Evolutionary conservation across 1,140 invertebrate species (phyloP), one percentile per base, ranked within the genome.

Genomic region (Heterodera schachtii): DNA sequence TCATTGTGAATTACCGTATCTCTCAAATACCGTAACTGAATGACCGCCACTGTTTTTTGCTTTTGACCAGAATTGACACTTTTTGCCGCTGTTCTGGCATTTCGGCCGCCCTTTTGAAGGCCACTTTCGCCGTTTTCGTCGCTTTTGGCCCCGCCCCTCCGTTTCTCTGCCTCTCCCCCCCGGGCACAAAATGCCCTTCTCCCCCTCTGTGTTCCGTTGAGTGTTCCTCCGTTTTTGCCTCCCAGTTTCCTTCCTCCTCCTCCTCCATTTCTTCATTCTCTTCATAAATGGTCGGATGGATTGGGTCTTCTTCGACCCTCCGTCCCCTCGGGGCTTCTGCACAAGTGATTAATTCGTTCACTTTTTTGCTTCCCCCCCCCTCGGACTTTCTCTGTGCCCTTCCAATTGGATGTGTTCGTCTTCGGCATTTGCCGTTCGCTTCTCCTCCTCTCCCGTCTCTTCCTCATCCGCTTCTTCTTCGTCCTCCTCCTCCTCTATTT

Each of bases 401-500:
- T 78, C 2, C 66, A 41, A 5, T 41, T 78, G 46, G 67, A 2
- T n/a, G 41, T 66, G 47, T 47, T 52, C 66, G 57, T 66, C 49
- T 19, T 5, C 44, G 7, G 16, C 76, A 67, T 69, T 69, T 21
- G 57, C 31, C 64, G 31, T 16, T 41, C 46, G 46, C 3, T 47
- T 43, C 47, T 64, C 70, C 60, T 11, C 7, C 46, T 78, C 60
- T 11, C 7, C 46, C 57, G 44, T 47, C 9, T 78, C 77, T 46
- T 78, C 64, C 21, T 69, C 77, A 11, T 69, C 64, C n/a, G 19
- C 57, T 31, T 75, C 71, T 44, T 84, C 82, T 57, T 84, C 82
- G 16, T 84, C 83, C 8, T 83, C 86, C 44, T 87, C 86, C 13
- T 88, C 87, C 31, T 88, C 87, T 44, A 84, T 87, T 67, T 89